Base-by-base conservation (phyloP, 2,113 vertebrate genomes). In the Dipodomys merriami region DNA sequence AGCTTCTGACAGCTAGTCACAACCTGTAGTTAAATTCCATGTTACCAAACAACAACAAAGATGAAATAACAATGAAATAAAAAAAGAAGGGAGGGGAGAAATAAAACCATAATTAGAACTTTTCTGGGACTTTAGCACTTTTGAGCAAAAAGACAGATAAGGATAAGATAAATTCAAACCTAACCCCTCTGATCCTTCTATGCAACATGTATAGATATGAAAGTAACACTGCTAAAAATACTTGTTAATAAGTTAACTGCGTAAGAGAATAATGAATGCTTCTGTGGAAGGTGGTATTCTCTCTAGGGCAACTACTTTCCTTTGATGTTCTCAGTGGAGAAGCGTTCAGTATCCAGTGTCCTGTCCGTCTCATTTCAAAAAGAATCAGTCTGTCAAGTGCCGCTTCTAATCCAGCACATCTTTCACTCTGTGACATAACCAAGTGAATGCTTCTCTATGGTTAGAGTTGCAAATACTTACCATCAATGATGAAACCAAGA, bases 1-100 rank as follows among this genome's bases (percentile, higher is more conserved):
- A 93, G 81, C 64, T 97, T 91, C 78, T 97, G 96, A 94, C 96
- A 96, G 95, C 92, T 89, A 72, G 94, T 97, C 87, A 95, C 96
- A 94, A 91, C 92, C 30, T 83, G 93, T 94, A 97, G 95, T 97
- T 94, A 97, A 97, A 97, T 33, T 78, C 44, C 91, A 95, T 62
- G 88, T 90, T 94, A 95, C 74, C 27, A 83, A 94, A 67, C 16
- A 86, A 69, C 69, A 49, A 83, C 83, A 68, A 30, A 5, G 76
- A 64, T 77, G 76, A 57, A 65, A 68, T n/a, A 76, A 44, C 39
- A 64, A 35, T 44, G 16, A 68, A 69, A 67, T 39, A 27, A 85
- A 73, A 79, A 19, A 49, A 16, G 15, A 23, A 67, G 22, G 11
- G 33, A 12, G 15, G 19, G 71, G 10, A 80, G 49, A 73, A 62